Conservation (phyloP, 2,113 vertebrate species). For the Lontra canadensis region DNA sequence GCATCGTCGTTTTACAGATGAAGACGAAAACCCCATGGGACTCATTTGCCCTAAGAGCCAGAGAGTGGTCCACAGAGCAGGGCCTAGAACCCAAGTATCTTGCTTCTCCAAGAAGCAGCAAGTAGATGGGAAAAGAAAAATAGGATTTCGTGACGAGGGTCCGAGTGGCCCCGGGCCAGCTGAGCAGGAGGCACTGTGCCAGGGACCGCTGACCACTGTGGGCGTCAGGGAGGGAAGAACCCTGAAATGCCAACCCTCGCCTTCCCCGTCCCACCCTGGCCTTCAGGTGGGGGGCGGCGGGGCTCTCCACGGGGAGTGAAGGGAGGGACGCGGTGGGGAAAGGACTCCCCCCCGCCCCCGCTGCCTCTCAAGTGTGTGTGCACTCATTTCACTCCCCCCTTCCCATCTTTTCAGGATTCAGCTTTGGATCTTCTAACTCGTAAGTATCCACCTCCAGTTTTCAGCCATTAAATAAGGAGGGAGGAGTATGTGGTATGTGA, state of each 20-base stretch:
- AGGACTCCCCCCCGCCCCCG: not conserved
- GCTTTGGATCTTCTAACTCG: conserved; percentile 86
- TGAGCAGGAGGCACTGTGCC: not conserved
- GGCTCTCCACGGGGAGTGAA: rapidly evolving
- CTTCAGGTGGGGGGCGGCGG: rapidly evolving
- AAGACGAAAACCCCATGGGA: not conserved
- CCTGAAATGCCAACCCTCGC: not conserved
- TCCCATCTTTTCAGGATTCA: conserved; percentile 81
- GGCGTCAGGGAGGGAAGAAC: rapidly evolving
- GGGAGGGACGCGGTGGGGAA: not conserved
- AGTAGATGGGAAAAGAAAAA: not conserved
- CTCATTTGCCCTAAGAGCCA: not conserved
- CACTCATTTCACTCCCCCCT: not conserved
- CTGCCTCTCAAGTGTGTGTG: not conserved
- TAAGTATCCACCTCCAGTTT: conserved; percentile 76
- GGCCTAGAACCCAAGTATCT: not conserved
- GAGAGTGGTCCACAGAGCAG: not conserved
- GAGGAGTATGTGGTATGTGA: not conserved
- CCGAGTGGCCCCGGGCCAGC: not conserved
- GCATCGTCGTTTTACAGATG: not conserved
- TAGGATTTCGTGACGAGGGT: not conserved
- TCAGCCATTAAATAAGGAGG: not conserved
- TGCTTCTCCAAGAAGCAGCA: not conserved
- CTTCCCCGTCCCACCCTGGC: not conserved
- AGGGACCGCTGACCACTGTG: not conserved